Evolutionary conservation across 2,888 invertebrate species (phyloP), one percentile per base, ranked within the genome.

Genomic region (Aspidiotus destructor): DNA sequence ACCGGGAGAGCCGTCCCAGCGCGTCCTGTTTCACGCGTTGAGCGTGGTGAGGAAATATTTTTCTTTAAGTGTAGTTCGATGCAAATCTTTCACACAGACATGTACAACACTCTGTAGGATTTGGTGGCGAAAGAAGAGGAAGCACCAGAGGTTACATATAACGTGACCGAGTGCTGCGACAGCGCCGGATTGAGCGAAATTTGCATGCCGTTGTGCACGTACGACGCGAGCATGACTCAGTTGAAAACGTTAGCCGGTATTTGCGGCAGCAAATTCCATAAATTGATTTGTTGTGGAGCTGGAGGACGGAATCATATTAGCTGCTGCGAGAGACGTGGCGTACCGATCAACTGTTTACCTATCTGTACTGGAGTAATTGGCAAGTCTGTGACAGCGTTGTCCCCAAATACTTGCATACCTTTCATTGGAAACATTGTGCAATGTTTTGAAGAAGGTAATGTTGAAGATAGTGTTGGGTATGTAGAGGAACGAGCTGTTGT

Each of bases 391-490:
- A 76, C 83, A 28, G 77, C 82, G 42, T 79, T 81, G 48, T 81
- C 85, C 8, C 83, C 86, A 70, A 84, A 87, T 70, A 83, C 84
- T 62, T 91, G 90, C 76, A 82, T 88, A 68, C 86, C 89, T 0
- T 90, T 86, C 76, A 87, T 89, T 73, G 90, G 90, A 48, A 89
- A 89, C 77, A 89, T 90, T 73, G 85, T 88, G 63, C 88, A 89
- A 77, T 91, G 91, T 78, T 88, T 89, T 75, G 89, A 90, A 77
- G 90, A 91, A 83, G 91, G 89, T 87, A 48, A 17, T 13, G 60
- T 40, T 17, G 60, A 17, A 11, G 10, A 17, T 13, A n/a, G 60
- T 28, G n/a, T 8, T 60, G 17, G 60, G 3, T 40, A 40, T 10
- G n/a, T 8, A 60, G 8, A 60, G 16, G 15, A 17, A 60, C 17